Evolutionary conservation across 64 coral and sea anemone genomes (phyloP).

Genomic region (Catalaphyllia jardinei): DNA sequence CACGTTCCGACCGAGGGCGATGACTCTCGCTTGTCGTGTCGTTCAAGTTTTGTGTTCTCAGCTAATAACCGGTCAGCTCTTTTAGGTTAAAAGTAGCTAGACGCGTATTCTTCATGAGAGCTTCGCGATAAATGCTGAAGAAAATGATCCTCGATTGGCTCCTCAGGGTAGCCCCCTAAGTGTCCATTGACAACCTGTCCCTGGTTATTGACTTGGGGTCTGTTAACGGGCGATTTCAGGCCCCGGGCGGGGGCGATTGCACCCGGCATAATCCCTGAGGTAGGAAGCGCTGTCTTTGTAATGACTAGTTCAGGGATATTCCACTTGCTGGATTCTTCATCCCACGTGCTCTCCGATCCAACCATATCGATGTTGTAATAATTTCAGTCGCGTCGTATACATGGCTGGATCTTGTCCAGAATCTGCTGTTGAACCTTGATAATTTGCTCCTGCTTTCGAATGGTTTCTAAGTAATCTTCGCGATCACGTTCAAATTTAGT

Average conservation of each 20-base stretch:
- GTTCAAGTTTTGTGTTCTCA: slow-evolving; percentile 63
- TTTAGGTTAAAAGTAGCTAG: slow-evolving; percentile 91
- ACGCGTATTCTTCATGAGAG: slow-evolving; percentile 67
- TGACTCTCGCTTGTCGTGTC: slow-evolving; percentile 38
- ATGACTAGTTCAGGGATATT: slow-evolving; percentile 80
- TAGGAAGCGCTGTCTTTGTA: slow-evolving; percentile 81
- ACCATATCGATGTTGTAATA: slow-evolving; percentile 93
- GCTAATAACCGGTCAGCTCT: slow-evolving; percentile 84
- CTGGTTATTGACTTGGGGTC: slow-evolving; percentile 75
- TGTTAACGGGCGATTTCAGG: slow-evolving; percentile 70
- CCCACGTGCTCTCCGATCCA: slow-evolving; percentile 74
- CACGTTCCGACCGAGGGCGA: slow-evolving; percentile 40
- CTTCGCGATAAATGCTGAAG: slow-evolving; percentile 75
- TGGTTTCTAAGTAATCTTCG: slow-evolving; percentile 84
- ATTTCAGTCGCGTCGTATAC: slow-evolving; percentile 94
- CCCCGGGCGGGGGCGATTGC: slow-evolving; percentile 24
- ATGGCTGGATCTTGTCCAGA: slow-evolving; percentile 94
- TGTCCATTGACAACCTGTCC: slow-evolving; percentile 79
- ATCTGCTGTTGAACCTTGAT: slow-evolving; percentile 87
- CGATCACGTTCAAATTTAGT: slow-evolving; percentile 89
- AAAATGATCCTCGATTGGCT: slow-evolving; percentile 78
- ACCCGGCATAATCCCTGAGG: slow-evolving; percentile 81
- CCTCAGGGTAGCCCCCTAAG: slow-evolving; percentile 55
- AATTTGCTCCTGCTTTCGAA: slow-evolving; percentile 88
- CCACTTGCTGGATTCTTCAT: slow-evolving; percentile 82